These are phyloP conservation scores for Bergia puertoricense DNA, from an alignment of 92 coral and sea anemone genomes.

Conservation along the genomic window DNA sequence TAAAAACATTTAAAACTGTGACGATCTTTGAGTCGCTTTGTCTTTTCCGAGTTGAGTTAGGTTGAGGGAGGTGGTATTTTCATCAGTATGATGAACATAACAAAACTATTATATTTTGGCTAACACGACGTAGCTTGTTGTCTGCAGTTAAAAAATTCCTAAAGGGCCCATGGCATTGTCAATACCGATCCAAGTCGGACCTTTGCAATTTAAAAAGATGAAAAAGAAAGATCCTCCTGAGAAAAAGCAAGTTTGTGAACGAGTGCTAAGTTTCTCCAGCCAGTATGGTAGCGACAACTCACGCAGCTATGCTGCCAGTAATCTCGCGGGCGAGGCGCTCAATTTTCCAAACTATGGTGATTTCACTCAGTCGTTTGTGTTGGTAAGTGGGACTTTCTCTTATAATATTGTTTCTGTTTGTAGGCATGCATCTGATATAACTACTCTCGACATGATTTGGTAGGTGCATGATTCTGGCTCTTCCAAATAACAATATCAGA, in stretches of 20 bases:
- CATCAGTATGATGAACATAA: neutral
- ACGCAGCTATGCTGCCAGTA: slow-evolving; percentile 72
- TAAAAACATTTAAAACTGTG: no score
- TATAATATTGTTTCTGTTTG: no score
- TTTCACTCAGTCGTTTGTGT: slow-evolving; percentile 90
- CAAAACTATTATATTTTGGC: neutral
- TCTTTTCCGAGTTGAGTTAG: no score
- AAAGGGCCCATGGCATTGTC: neutral
- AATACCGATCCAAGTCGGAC: neutral
- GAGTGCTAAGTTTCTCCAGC: slow-evolving; percentile 79
- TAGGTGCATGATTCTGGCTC: no score
- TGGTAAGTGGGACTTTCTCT: slow-evolving; percentile 59
- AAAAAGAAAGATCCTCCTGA: neutral
- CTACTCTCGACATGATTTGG: no score
- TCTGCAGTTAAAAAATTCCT: neutral
- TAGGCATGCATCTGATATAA: neutral
- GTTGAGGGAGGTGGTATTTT: no score
- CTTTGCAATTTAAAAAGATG: neutral
- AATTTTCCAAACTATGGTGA: slow-evolving; percentile 93
- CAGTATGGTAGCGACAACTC: slow-evolving; percentile 81
- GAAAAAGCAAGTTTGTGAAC: slow-evolving; percentile 59
- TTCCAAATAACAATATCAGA: no score
- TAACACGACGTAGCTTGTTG: neutral
- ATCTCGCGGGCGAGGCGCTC: slow-evolving; percentile 74
- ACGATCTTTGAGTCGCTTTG: no score